Evolutionary conservation across 2,888 invertebrate species (phyloP).

Genomic region (Protodeltote pygarga): DNA sequence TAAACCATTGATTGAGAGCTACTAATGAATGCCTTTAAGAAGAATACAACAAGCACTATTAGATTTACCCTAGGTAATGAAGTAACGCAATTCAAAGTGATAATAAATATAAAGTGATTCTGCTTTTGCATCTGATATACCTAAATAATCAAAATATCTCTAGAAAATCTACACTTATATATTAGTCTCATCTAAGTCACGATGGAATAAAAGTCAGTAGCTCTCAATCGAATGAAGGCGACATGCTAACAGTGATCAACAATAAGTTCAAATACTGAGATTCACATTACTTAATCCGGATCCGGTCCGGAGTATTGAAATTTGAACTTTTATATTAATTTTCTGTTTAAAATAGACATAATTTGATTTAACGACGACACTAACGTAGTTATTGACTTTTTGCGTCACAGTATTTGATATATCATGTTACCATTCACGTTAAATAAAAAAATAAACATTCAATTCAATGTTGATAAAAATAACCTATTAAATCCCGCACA

Average conservation of each 20-base stretch:
- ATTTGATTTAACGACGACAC: no score
- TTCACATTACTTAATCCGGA: slow-evolving; percentile 12
- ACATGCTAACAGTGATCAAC: slow-evolving; percentile 31
- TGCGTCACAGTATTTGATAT: no score
- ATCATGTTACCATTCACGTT: no score
- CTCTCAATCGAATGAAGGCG: slow-evolving; percentile 26
- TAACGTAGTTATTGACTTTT: no score
- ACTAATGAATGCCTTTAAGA: slow-evolving; percentile 4
- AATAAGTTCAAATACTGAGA: slow-evolving; percentile 12
- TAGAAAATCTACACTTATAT: slow-evolving; percentile 1
- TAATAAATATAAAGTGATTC: not conserved
- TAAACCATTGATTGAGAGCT: slow-evolving; percentile 18
- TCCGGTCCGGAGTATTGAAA: slow-evolving; percentile 21
- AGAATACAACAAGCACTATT: no score
- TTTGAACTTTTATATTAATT: not conserved
- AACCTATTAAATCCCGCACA: no score
- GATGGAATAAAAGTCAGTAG: not conserved
- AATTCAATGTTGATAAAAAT: no score
- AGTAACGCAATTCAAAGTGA: no score
- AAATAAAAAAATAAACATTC: no score
- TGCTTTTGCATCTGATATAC: not conserved
- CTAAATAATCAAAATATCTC: not conserved
- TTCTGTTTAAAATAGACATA: no score
- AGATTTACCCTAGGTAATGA: no score
- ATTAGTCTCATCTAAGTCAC: not conserved